Evolutionary conservation across 2,888 invertebrate species (phyloP), one percentile per base, ranked within the genome.

Genomic region (Phlogophora meticulosa): DNA sequence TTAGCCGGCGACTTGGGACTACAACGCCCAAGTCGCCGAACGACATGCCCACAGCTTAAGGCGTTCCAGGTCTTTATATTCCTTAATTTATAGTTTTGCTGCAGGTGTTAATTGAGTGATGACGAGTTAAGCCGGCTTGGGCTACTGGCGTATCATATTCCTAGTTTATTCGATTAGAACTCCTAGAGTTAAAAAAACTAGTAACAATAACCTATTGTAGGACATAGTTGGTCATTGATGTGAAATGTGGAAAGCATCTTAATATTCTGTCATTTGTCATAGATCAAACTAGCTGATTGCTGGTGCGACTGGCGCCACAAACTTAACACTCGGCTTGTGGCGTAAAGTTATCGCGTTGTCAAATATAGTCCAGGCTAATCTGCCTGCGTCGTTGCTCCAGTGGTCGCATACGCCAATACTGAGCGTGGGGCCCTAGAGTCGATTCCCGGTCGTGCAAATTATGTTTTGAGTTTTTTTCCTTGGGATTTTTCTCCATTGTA

Each of bases 1-100:
- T 81, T 81, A 75, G 76, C 76, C 79, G 56, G 61, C n/a, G n/a
- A n/a, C n/a, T 66, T 69, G 75, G n/a, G n/a, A n/a, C n/a, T n/a
- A n/a, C n/a, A n/a, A 80, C 78, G 85, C 78, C 68, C 78, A 84
- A 83, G 80, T 72, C 69, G 78, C 76, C 75, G 61, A 63, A 60
- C 59, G 46, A 55, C 74, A 65, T 78, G 76, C 62, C 66, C 55
- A 46, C 60, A 62, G 67, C 55, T 61, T 56, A 59, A 69, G 66
- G 57, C 62, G 56, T 78, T 59, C 78, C 71, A 64, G 56, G 48
- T 61, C 57, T 80, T 82, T 82, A 56, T 70, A 28, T 11, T 51
- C 17, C 38, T 69, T 55, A 58, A 75, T 78, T 58, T 58, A 58
- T 58, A 53, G 43, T 46, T 53, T 42, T 40, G 34, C 32, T 75